phyloP scores from a whole-genome alignment of 2,888 invertebrate genomes.

The Myopa testacea region DNA sequence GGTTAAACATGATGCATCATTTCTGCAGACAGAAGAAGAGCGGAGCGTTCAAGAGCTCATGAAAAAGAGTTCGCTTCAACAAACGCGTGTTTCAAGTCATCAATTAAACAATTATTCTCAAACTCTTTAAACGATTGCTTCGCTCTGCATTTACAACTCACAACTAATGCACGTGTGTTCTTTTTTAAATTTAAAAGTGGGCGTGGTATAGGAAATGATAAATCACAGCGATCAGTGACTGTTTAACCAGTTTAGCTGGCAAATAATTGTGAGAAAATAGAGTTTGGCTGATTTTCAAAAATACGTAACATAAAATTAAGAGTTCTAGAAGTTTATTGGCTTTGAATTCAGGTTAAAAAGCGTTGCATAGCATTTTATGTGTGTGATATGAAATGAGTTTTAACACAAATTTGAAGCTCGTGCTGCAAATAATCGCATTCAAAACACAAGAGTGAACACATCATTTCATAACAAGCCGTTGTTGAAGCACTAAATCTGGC shows the following conservation, averaged over 20 bases:
- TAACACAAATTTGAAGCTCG: neutral
- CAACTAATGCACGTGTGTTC: neutral
- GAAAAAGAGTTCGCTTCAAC: neutral
- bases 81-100: constrained; percentile 44
- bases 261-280: constrained; percentile 22
- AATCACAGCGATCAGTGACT: constrained; percentile 6
- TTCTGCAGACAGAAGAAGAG: neutral
- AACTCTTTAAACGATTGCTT: constrained; percentile 30
- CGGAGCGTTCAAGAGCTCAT: neutral
- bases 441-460: neutral
- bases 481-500: no score
- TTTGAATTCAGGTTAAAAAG: no score
- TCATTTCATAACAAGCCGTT: no score
- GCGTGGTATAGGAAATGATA: constrained; percentile 43
- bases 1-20: constrained; percentile 37
- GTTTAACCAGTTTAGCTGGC: neutral
- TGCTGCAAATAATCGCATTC: constrained; percentile 27
- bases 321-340: no score
- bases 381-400: neutral
- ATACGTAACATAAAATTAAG: no score
- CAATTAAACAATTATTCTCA: constrained; percentile 46
- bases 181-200: constrained; percentile 21
- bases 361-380: no score
- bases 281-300: neutral
- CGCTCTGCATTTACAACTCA: constrained; percentile 50